phyloP scores from a whole-genome alignment of 2,888 invertebrate species.

The Melanchra persicariae region DNA sequence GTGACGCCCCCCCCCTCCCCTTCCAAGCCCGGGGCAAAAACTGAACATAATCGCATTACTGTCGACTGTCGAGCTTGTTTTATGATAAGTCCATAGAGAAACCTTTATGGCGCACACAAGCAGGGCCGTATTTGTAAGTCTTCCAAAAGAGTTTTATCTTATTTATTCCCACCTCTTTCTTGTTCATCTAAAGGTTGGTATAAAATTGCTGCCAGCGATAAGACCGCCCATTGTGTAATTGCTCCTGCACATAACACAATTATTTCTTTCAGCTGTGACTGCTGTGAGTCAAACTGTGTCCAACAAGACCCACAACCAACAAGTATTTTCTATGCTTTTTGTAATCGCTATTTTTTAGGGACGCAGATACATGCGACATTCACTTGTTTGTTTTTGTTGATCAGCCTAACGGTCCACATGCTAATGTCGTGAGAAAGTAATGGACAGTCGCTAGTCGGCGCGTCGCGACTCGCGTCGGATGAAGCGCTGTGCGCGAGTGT shows the following conservation, averaged over 20 bases:
- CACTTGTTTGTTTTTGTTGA: slow-evolving; percentile 17
- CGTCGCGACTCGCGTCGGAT: neutral
- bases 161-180: slow-evolving; percentile 3
- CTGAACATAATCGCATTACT: slow-evolving; percentile 21
- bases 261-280: slow-evolving; percentile 23
- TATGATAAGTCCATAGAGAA: slow-evolving; percentile 6
- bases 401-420: neutral
- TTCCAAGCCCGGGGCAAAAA: neutral
- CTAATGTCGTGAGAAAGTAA: slow-evolving; percentile 30
- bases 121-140: neutral
- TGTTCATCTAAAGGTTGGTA: slow-evolving; percentile 17
- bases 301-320: no score
- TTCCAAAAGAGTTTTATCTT: slow-evolving; percentile 31
- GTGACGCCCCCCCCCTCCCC: neutral
- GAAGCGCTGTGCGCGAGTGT: neutral
- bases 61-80: slow-evolving; percentile 6
- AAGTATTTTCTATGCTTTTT: neutral
- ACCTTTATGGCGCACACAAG: slow-evolving; percentile 1
- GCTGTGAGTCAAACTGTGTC: neutral
- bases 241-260: slow-evolving; percentile 37
- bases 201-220: slow-evolving; percentile 30
- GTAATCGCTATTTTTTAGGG: neutral
- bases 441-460: neutral
- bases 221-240: slow-evolving; percentile 25
- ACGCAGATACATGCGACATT: neutral